Base-by-base conservation (phyloP, 2,888 invertebrate species). In the Dromius quadrimaculatus region DNA sequence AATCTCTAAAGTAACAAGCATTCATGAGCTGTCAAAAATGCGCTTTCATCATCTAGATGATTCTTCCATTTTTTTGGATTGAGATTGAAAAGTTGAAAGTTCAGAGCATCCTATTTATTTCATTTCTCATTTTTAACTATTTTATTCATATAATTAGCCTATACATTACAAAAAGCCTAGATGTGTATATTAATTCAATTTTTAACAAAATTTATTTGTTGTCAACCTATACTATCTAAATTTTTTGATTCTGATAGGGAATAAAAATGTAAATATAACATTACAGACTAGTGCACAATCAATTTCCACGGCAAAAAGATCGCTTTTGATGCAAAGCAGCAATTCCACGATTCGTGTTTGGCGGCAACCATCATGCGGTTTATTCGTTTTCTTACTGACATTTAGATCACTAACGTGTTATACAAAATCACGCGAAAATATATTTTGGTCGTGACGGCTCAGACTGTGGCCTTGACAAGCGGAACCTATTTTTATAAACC, bases 371-470 rank as follows among this genome's bases (percentile, higher is more conserved):
- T 34, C 36, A 34, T 36, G 59, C 19, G 20, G 36, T 36, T 36
- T 9, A 32, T 6, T 36, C 36, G 22, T 15, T 22, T 45, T 17
- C 57, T 22, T 68, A 68, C 59, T 68, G 68, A 68, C 59, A 32
- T 68, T 45, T 59, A 20, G 59, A 68, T 68, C 68, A 43, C 32
- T 64, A 11, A 32, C 43, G 59, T 59, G 41, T 38, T n/a, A 59
- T 23, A 65, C 38, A 38, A 65, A 59, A 68, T 68, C 68, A 59
- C 59, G 68, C 59, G 59, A 68, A 68, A 68, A 59, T 68, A 68
- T 68, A 68, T 68, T 59, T 57, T 68, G 68, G 32, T 68, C 59
- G 68, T 68, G 68, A 68, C 41, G 65, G 38, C 32, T 47, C 11
- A 47, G 15, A 47, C 20, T n/a, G 57, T 59, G 57, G 57, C 43